phyloP scores from a whole-genome alignment of 2,888 invertebrate species.

The Agonopterix alstromeriana region DNA sequence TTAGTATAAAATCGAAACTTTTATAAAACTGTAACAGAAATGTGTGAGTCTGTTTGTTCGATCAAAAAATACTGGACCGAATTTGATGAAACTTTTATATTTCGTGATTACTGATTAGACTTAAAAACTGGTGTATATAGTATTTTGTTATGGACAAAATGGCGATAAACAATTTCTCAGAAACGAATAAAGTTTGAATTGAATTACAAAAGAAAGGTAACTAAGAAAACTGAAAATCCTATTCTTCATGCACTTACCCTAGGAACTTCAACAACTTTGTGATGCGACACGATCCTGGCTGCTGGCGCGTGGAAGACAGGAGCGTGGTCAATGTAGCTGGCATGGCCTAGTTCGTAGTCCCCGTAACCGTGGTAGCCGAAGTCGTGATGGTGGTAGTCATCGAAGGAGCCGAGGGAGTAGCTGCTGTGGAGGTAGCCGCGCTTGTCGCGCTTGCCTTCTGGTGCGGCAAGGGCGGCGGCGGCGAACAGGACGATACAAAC shows the following conservation, averaged over 20 bases:
- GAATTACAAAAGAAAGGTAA: too few relatives aligned
- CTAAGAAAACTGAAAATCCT: not conserved
- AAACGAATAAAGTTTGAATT: too few relatives aligned
- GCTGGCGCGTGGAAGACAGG: conserved; percentile 18
- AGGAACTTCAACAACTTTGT: conserved; percentile 40
- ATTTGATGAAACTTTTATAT: too few relatives aligned
- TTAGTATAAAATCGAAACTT: too few relatives aligned
- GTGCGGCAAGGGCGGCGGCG: conserved; percentile 25
- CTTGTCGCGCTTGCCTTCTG: conserved; percentile 29
- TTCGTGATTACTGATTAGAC: too few relatives aligned
- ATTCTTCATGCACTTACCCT: conserved; percentile 24
- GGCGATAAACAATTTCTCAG: too few relatives aligned
- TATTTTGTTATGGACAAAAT: too few relatives aligned
- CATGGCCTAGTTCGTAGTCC: not conserved
- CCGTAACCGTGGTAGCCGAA: conserved; percentile 8
- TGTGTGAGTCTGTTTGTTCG: too few relatives aligned
- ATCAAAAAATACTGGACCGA: too few relatives aligned
- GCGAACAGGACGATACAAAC: conserved; percentile 27
- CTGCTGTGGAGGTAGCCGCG: conserved; percentile 23
- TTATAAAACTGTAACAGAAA: too few relatives aligned
- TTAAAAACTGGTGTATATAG: too few relatives aligned
- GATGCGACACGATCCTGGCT: conserved; percentile 21
- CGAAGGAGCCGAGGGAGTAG: conserved; percentile 7
- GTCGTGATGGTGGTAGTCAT: conserved; percentile 12
- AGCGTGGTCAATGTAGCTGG: conserved; percentile 2